Evolutionary conservation across 2,888 invertebrate species (phyloP).

Genomic region (Nasonia oneida): DNA sequence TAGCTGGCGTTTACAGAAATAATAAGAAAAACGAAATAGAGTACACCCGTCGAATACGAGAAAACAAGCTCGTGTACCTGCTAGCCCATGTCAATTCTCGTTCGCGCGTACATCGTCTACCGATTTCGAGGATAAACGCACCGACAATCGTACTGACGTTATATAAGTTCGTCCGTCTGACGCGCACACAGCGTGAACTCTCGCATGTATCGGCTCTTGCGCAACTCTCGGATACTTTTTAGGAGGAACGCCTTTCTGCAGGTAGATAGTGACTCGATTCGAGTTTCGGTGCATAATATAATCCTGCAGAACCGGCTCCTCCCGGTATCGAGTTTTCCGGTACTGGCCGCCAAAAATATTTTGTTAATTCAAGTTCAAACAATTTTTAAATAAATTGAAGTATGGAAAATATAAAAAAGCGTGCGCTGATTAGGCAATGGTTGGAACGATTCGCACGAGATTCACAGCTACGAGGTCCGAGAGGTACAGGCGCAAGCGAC

Average conservation of each 20-base stretch:
- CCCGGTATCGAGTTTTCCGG: constrained; percentile 34
- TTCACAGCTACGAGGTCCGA: background rate
- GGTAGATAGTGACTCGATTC: background rate
- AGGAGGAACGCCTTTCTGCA: background rate
- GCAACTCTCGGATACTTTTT: constrained; percentile 35
- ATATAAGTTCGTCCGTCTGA: constrained; percentile 16
- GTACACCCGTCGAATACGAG: background rate
- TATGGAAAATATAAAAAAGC: no score
- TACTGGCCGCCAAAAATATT: background rate
- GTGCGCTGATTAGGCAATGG: constrained; percentile 70
- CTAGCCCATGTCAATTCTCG: background rate
- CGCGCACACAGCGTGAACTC: constrained; percentile 11
- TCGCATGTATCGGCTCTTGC: constrained; percentile 38
- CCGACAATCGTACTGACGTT: background rate
- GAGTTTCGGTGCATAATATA: constrained; percentile 33
- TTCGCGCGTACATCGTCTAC: background rate
- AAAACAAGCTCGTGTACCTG: background rate
- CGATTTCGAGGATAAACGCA: background rate
- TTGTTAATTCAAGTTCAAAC: no score
- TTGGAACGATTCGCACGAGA: constrained; percentile 61
- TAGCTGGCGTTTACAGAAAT: background rate
- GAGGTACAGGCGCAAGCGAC: background rate
- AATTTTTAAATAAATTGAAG: no score
- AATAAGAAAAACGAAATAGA: constrained; percentile 3
- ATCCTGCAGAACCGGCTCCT: constrained; percentile 42